Evolutionary conservation across 2,113 vertebrate species (phyloP), one percentile per base, ranked within the genome.

Genomic region (Otocyon megalotis): DNA sequence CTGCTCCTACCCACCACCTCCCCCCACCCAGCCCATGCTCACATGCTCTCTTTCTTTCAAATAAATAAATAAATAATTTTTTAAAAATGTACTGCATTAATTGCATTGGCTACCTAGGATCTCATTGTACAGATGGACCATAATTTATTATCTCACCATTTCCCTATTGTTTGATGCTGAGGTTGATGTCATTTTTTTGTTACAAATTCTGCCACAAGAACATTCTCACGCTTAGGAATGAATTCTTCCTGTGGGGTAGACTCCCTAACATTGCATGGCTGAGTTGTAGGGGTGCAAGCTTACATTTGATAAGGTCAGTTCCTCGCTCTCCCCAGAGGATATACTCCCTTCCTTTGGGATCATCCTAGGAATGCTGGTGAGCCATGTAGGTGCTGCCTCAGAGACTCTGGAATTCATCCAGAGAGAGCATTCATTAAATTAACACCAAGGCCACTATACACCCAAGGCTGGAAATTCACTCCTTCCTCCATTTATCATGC

Each of bases 221-320:
- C 60, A 14, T 77, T 6, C 50, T 48, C 37, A 50, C 16, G 58
- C 30, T 20, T 2, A 58, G 19, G 12, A 20, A 28, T 37, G 35
- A 28, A 35, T 28, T 20, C 28, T 87, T 69, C 43, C 35, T 69
- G 28, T 32, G 54, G 81, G 80, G 63, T 24, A 62, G 71, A n/a
- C 30, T n/a, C 28, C 37, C 56, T 50, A 22, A 67, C 12, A 26
- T 1, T 0, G 4, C 19, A 26, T 1, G 32, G 67, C 69, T 11
- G 22, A 20, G 58, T 53, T 30, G 32, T 9, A 63, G 30, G 28
- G 37, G 16, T 1, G 9, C 56, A 50, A 37, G 65, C 54, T 62
- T 14, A 4, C 30, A 19, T 60, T 11, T 35, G n/a, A 30, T 15
- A 35, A 62, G 30, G 1, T 22, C n/a, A 54, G 16, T 53, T 67